Conservation (phyloP, 2,797 vertebrate species). For the Molossus alvarezi region DNA sequence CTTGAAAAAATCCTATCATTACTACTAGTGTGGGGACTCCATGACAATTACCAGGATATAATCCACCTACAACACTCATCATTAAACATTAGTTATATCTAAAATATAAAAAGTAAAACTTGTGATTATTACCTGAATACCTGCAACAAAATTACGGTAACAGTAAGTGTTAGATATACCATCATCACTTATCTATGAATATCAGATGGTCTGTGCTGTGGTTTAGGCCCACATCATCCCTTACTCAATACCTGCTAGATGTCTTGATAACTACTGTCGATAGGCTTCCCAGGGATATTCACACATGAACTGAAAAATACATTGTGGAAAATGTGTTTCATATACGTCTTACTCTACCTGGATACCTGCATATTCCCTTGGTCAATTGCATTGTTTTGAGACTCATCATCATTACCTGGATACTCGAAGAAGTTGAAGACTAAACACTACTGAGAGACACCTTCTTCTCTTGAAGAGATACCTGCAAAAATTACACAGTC, state of each 20-base stretch:
- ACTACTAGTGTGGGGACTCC: background rate
- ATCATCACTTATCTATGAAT: background rate
- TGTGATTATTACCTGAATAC: background rate
- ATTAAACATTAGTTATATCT: background rate
- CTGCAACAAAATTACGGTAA: background rate
- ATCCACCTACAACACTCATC: background rate
- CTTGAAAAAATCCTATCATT: background rate
- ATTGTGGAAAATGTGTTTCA: background rate
- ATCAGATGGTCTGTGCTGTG: background rate
- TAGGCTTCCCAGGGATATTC: background rate
- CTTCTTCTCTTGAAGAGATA: background rate
- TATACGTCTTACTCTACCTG: background rate
- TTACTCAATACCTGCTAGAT: background rate
- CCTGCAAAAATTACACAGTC: background rate
- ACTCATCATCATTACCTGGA: background rate
- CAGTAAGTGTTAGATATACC: background rate
- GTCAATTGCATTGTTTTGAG: background rate
- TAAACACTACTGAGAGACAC: background rate
- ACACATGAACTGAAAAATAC: background rate
- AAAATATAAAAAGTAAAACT: background rate
- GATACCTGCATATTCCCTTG: background rate
- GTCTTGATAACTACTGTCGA: background rate
- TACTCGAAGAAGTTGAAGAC: background rate
- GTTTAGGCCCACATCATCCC: background rate
- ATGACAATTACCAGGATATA: background rate